Evolutionary conservation across 2,888 invertebrate genomes (phyloP).

Genomic region (Itoplectis maculator): DNA sequence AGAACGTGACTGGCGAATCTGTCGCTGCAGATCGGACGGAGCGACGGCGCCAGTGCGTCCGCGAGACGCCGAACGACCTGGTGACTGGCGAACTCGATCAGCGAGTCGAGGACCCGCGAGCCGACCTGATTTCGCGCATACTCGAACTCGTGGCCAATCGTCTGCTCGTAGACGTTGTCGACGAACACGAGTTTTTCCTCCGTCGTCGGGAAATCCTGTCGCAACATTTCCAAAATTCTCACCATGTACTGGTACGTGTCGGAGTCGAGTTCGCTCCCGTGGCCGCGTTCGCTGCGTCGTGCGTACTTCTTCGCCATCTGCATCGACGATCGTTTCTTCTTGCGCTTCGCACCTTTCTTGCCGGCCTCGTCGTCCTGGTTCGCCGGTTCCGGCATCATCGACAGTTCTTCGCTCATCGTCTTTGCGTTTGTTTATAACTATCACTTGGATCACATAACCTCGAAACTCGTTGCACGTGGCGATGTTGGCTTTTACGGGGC

Average conservation of each 20-base stretch:
- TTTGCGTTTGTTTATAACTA: not conserved
- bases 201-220: slow-evolving; percentile 88
- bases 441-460: too few relatives aligned
- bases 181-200: slow-evolving; percentile 91
- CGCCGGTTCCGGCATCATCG: not conserved
- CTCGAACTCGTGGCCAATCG: slow-evolving; percentile 89
- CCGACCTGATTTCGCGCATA: slow-evolving; percentile 93
- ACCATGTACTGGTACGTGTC: slow-evolving; percentile 92
- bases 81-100: slow-evolving; percentile 89
- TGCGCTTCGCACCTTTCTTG: slow-evolving; percentile 85
- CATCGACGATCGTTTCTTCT: slow-evolving; percentile 89
- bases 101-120: slow-evolving; percentile 91
- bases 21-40: slow-evolving; percentile 91
- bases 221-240: slow-evolving; percentile 90
- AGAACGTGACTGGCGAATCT: slow-evolving; percentile 92
- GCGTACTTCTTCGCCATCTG: slow-evolving; percentile 92
- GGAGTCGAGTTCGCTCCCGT: slow-evolving; percentile 89
- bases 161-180: slow-evolving; percentile 91
- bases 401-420: too few relatives aligned
- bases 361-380: not conserved
- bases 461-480: too few relatives aligned
- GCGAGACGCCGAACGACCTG: slow-evolving; percentile 88
- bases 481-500: too few relatives aligned
- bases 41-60: slow-evolving; percentile 87
- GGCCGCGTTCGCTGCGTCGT: slow-evolving; percentile 85